Percentiles rank a stretch among this genome's conserved stretches.
Conservation (phyloP, 1,140 invertebrate species). For the Drosophila pseudoananassae region DNA sequence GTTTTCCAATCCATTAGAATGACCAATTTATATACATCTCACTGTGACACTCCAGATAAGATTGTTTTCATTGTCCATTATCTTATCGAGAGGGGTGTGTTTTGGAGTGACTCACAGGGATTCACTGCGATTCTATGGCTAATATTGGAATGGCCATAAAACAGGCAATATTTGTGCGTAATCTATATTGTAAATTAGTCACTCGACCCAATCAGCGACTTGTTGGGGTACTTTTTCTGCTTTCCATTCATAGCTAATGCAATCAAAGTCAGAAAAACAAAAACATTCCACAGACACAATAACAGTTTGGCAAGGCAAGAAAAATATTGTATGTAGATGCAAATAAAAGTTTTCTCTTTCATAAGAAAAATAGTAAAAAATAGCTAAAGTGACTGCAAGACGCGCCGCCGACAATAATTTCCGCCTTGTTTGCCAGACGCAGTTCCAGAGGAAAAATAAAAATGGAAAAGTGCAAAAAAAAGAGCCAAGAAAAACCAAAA, state of each 20-base stretch:
- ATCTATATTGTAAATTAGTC: conserved; percentile 22
- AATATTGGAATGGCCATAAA: conserved; percentile 42
- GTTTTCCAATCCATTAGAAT: conserved; percentile 18
- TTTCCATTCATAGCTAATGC: conserved; percentile 23
- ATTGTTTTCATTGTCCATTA: conserved; percentile 30
- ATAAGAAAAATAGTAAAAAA: conserved; percentile 5
- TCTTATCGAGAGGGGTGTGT: conserved; percentile 50
- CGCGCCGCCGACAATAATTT: conserved; percentile 66
- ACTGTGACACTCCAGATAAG: conserved; percentile 32
- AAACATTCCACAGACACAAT: conserved; percentile 21
- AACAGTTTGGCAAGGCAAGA: conserved; percentile 22
- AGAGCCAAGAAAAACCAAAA: conserved; percentile 38
- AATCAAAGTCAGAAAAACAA: conserved; percentile 24
- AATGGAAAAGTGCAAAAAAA: conserved; percentile 37
- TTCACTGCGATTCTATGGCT: conserved; percentile 26
- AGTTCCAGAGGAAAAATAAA: conserved; percentile 26
- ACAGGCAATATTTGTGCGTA: conserved; percentile 4
- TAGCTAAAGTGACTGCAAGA: conserved; percentile 40
- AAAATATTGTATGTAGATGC: conserved; percentile 40
- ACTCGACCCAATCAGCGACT: neutral
- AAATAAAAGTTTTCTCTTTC: neutral
- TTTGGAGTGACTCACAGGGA: conserved; percentile 21
- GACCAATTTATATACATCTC: conserved; percentile 52
- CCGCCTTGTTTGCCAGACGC: conserved; percentile 54
- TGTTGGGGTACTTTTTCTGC: conserved; percentile 9